A percentile compares a stretch with the other conserved stretches of the same genome.
Conservation (phyloP, 2,113 vertebrate species). For the Meleagris gallopavo region DNA sequence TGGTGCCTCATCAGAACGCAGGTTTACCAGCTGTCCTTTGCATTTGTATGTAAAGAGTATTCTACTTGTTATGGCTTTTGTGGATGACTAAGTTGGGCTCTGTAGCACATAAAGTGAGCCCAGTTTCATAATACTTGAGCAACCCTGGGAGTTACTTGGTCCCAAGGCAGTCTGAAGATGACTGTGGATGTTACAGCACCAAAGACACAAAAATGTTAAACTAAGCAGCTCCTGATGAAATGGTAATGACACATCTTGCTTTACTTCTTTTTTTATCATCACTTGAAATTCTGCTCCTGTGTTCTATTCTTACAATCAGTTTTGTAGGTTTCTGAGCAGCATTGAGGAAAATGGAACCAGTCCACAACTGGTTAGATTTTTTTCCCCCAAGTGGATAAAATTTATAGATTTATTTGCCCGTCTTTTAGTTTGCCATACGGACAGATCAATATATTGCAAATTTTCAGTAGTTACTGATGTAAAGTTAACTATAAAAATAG, state of each 20-base stretch:
- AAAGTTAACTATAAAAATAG: neutral
- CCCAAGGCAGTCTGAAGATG: neutral
- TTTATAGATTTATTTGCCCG: neutral
- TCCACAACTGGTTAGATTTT: neutral
- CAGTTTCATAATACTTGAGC: accelerated
- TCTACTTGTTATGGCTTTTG: neutral
- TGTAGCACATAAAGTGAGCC: neutral
- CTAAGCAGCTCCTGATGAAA: neutral
- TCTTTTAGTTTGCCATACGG: neutral
- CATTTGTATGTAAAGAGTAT: neutral
- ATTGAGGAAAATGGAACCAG: neutral
- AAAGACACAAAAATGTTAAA: neutral
- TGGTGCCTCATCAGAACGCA: neutral
- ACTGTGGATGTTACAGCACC: neutral
- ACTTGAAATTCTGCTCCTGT: neutral
- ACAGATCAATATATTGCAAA: neutral
- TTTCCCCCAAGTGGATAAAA: neutral
- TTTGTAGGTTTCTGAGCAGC: neutral
- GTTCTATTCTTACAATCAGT: neutral
- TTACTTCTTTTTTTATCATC: neutral
- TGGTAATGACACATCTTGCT: accelerated
- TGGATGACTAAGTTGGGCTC: neutral
- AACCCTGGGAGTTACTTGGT: neutral
- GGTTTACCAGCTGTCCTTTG: neutral
- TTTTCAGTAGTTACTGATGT: neutral